phyloP scores from a whole-genome alignment of 2,888 invertebrate species.

The Piscicola geometra region DNA sequence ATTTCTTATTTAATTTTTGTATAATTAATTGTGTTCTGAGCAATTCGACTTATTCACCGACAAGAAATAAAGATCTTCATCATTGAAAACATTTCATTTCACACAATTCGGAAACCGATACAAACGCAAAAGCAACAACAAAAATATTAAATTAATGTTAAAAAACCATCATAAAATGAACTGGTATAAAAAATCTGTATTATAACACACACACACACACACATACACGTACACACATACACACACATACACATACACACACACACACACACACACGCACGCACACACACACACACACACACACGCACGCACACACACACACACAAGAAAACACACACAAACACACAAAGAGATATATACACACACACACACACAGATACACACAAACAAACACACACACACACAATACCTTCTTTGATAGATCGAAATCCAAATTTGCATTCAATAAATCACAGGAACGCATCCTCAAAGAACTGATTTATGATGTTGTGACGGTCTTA shows the following conservation, averaged over 20 bases:
- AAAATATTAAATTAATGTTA: constrained; percentile 2
- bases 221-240: constrained; percentile 11
- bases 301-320: constrained; percentile 21
- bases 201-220: background rate
- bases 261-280: constrained; percentile 18
- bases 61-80: too few species aligned
- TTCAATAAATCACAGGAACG: too few species aligned
- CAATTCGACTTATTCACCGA: too few species aligned
- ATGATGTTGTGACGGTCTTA: too few species aligned
- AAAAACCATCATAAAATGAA: background rate
- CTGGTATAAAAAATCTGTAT: background rate
- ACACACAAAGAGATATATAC: constrained; percentile 7
- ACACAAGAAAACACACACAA: background rate
- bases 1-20: too few species aligned
- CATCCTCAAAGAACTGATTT: too few species aligned
- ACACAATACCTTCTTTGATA: too few species aligned
- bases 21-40: too few species aligned
- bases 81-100: too few species aligned
- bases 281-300: constrained; percentile 20
- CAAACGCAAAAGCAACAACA: too few species aligned
- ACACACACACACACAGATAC: background rate
- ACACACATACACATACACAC: constrained; percentile 18
- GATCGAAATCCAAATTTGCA: too few species aligned
- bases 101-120: too few species aligned
- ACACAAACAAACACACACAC: constrained; percentile 17